These are phyloP conservation scores for Eupithecia subumbrata DNA, from an alignment of 2,888 invertebrate genomes.

Conservation along the genomic window DNA sequence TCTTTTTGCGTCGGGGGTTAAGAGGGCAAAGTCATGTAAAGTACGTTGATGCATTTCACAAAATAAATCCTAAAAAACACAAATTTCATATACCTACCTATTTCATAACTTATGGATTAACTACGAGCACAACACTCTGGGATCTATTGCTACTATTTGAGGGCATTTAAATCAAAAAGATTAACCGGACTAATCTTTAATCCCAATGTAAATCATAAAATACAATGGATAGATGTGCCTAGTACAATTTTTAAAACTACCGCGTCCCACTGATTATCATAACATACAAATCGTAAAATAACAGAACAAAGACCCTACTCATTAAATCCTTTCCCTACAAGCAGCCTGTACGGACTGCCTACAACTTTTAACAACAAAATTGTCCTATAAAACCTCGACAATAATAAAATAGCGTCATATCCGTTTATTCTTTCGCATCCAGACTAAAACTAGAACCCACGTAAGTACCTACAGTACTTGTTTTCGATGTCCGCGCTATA, in stretches of 20 bases:
- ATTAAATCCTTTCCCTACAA: conserved; percentile 21
- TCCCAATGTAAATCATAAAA: not conserved
- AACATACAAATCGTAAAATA: not conserved
- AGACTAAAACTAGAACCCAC: conserved; percentile 77
- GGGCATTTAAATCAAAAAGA: not conserved
- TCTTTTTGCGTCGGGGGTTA: too few species aligned
- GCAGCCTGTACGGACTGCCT: not conserved
- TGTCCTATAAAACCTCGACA: conserved; percentile 24
- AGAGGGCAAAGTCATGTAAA: too few species aligned
- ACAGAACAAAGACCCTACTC: conserved; percentile 3
- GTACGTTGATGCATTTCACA: not conserved
- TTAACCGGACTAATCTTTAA: not conserved
- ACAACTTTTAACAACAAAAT: conserved; percentile 20
- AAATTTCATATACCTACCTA: too few species aligned
- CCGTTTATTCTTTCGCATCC: conserved; percentile 76
- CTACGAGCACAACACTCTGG: too few species aligned
- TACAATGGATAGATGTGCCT: not conserved
- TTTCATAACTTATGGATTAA: not conserved
- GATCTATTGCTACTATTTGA: too few species aligned
- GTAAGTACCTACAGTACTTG: conserved; percentile 66
- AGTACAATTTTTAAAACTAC: not conserved
- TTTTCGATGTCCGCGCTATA: conserved; percentile 73
- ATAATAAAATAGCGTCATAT: conserved; percentile 55
- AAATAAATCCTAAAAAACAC: not conserved
- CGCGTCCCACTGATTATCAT: not conserved